Base-by-base conservation (phyloP, 2,113 vertebrate genomes). In the Myiozetetes cayanensis region DNA sequence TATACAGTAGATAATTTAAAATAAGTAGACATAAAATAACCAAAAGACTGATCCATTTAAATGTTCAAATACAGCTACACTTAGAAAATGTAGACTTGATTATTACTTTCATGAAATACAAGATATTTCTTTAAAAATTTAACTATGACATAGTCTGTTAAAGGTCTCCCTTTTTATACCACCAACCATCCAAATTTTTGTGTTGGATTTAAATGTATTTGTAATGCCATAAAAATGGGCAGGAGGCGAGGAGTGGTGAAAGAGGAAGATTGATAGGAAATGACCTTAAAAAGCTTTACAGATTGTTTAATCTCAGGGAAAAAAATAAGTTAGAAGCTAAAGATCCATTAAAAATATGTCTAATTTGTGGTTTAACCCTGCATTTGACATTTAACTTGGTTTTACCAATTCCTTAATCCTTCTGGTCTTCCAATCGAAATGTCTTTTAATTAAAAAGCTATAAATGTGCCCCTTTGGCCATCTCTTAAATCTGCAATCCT, bases 381-480 rank as follows among this genome's bases (percentile, higher is more conserved):
- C 20, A 0, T 78, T 95, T 96, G 93, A 95, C 90, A 93, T 97
- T 94, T 96, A 94, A 94, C 88, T 90, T 62, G 10, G 73, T 93
- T 93, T 90, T 94, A 89, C 93, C 13, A 10, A 66, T 85, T 68
- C 72, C 52, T 68, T 97, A 95, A 97, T 95, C 73, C 62, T 68
- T 50, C 79, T 81, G 79, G 44, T 79, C 78, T 94, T 86, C 5
- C 1, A 94, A 44, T 75, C 79, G 92, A 93, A 96, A 89, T 83
- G 84, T 35, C 76, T 96, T 96, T 93, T 95, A 95, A 96, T 96
- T 95, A 94, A 96, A 95, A 94, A 95, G 31, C 83, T 84, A 84
- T 89, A 90, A 94, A 92, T 11, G 68, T 46, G 39, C 52, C 65
- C 83, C 79, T 90, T 27, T 79, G 79, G 83, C 68, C 79, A 97